Conservation (phyloP, 2,888 invertebrate species). For the Drosophila seclusa region DNA sequence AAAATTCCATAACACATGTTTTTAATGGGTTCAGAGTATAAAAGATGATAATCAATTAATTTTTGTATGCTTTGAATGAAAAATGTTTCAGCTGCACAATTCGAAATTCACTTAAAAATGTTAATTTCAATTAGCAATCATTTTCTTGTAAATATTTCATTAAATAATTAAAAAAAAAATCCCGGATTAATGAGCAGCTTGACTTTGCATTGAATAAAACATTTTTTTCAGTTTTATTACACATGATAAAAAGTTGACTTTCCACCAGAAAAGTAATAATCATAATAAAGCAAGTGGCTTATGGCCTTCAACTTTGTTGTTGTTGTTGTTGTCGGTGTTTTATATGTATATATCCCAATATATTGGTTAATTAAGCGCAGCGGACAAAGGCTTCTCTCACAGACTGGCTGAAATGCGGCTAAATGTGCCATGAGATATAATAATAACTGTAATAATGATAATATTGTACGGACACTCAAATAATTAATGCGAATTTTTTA, state of each 20-base stretch:
- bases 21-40: background rate
- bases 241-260: background rate
- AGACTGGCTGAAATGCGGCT: slow-evolving; percentile 20
- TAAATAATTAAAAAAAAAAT: background rate
- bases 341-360: slow-evolving; percentile 9
- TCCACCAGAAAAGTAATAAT: background rate
- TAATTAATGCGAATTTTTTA: slow-evolving; percentile 48
- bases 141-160: background rate
- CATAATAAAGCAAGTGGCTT: slow-evolving; percentile 12
- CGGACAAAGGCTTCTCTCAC: slow-evolving; percentile 26
- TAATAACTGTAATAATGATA: slow-evolving; percentile 34
- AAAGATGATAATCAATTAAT: background rate
- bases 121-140: background rate
- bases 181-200: too few species aligned
- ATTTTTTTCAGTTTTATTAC: background rate
- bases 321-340: slow-evolving; percentile 1
- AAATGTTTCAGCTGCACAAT: background rate
- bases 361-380: slow-evolving; percentile 55
- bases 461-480: slow-evolving; percentile 55
- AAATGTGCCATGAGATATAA: slow-evolving; percentile 52
- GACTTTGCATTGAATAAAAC: background rate
- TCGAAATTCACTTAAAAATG: background rate
- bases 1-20: background rate
- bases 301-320: background rate
- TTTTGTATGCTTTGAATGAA: background rate